Base-by-base conservation (phyloP, 2,797 vertebrate species). In the Paedocypris micromegethes region DNA sequence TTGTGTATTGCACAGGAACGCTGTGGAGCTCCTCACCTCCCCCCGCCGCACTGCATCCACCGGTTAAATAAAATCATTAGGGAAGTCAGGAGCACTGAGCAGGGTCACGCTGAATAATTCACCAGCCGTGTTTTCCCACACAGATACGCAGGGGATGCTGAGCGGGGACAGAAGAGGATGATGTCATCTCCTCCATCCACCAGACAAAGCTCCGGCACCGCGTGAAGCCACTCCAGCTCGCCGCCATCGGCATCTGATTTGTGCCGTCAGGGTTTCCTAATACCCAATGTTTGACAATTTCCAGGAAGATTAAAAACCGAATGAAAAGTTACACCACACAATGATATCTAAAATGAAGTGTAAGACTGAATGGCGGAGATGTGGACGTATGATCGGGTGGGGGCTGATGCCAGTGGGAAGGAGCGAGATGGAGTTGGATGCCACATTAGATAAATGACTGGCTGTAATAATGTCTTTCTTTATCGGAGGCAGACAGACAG, bases 261-360 rank as follows among this genome's bases (percentile, higher is more conserved):
- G 61, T n/a, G 9, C 51, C 64, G 63, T 50, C 9, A 9, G 37
- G 46, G 39, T 57, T 67, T 53, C 57, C 50, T 45, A 6, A 56
- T 71, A 47, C 59, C 50, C 23, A 47, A 39, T 41, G 60, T 63
- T 65, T 62, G 38, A 45, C 74, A 46, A 66, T 43, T 68, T 73
- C 69, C 60, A 53, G n/a, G 77, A 73, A 58, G 48, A 44, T 40
- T 70, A 70, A 61, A 55, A 61, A 76, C 76, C 68, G 69, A 85
- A 75, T 83, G 79, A 83, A 85, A 82, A n/a, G 77, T 52, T 43
- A 55, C 57, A 48, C 9, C 70, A 78, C 75, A 86, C 82, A 88
- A 83, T 87, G 83, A 83, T 86, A 88, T 89, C 90, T 88, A 76
- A 87, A 88, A 88, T 90, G 79, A 83, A 83, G 83, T 75, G 76